Evolutionary conservation across 2,113 vertebrate species (phyloP).

Genomic region (Oreochromis aureus): DNA sequence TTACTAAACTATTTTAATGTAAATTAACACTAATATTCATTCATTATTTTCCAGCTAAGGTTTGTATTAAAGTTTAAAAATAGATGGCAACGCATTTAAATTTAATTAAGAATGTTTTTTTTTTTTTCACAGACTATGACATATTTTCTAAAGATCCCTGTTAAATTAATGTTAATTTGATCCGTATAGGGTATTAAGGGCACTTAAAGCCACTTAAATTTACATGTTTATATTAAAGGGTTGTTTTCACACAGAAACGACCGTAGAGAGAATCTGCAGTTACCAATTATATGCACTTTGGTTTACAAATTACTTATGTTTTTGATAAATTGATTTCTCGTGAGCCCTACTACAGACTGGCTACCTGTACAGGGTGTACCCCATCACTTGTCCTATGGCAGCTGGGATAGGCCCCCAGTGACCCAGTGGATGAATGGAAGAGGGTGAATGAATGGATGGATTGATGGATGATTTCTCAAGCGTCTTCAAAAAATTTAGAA

Average conservation of each 20-base stretch:
- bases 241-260: not conserved
- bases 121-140: not conserved
- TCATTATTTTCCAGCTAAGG: not conserved
- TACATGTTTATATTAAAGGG: not conserved
- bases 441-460: fast-evolving
- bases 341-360: not conserved
- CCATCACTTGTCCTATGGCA: not conserved
- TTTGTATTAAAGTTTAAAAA: not conserved
- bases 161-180: not conserved
- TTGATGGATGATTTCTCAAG: not conserved
- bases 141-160: not conserved
- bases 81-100: not conserved
- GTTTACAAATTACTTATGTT: not conserved
- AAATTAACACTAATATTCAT: not conserved
- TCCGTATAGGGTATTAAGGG: not conserved
- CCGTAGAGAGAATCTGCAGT: not conserved
- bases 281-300: not conserved
- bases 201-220: not conserved
- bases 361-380: not conserved
- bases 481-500: too few relatives aligned
- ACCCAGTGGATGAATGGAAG: not conserved
- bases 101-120: not conserved
- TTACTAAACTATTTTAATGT: not conserved
- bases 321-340: not conserved
- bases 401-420: not conserved